These are phyloP conservation scores for Hipposideros armiger DNA, from an alignment of 2,113 vertebrate species.

Conservation along the genomic window DNA sequence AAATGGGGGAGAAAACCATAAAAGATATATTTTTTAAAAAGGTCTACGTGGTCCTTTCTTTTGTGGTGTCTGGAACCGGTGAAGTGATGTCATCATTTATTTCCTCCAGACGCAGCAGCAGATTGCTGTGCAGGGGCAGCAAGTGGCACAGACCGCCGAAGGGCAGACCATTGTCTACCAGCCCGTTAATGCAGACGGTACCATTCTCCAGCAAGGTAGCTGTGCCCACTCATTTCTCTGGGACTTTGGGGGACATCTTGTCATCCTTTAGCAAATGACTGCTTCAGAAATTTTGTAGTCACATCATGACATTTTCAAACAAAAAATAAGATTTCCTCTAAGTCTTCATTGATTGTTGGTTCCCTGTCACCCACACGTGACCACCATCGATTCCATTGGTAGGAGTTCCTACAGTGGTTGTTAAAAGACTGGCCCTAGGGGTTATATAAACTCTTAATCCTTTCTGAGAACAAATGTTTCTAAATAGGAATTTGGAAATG, in stretches of 20 bases:
- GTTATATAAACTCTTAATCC: background rate
- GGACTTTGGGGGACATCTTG: background rate
- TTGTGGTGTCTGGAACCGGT: background rate
- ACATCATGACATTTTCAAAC: background rate
- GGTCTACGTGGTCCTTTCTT: background rate
- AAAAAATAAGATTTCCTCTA: background rate
- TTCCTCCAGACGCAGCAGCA: conserved; percentile 93
- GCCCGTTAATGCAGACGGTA: conserved; percentile 98
- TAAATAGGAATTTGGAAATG: conserved; percentile 46
- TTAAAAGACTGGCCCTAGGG: background rate
- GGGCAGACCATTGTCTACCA: conserved; percentile 99
- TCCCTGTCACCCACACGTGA: background rate
- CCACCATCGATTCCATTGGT: background rate
- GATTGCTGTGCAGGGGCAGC: conserved; percentile 98
- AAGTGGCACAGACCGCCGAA: conserved; percentile 98
- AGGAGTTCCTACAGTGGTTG: background rate
- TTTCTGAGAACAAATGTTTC: conserved; percentile 10
- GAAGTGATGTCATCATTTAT: conserved; percentile 19
- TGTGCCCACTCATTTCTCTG: background rate
- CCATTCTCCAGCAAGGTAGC: conserved; percentile 97
- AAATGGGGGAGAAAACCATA: background rate
- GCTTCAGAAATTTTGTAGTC: background rate
- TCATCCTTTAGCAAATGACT: background rate
- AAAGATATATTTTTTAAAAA: background rate
- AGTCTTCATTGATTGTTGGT: background rate